phyloP scores from a whole-genome alignment of 2,797 vertebrate genomes.

The Typhlichthys subterraneus region DNA sequence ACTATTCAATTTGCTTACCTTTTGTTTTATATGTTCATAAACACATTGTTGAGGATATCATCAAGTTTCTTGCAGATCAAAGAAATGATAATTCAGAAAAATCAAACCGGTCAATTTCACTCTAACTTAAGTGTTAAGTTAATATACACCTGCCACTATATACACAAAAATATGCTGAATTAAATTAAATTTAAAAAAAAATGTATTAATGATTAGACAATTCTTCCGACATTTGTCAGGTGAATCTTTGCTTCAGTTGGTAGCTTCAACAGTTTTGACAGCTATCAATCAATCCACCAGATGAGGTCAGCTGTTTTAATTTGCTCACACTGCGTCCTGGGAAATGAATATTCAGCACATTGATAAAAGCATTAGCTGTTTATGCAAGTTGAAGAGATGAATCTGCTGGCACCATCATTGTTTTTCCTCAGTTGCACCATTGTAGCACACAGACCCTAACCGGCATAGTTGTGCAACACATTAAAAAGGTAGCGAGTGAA shows the following conservation, averaged over 20 bases:
- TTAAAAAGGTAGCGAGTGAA: conserved; percentile 17
- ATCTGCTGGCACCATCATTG: conserved; percentile 49
- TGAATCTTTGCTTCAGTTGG: conserved; percentile 54
- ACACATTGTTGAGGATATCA: too few relatives aligned
- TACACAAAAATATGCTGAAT: neutral
- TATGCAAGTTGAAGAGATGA: conserved; percentile 51
- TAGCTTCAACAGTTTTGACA: conserved; percentile 56
- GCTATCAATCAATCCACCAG: conserved; percentile 62
- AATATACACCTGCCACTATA: neutral
- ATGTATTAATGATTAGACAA: neutral
- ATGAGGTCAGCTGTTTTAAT: conserved; percentile 65
- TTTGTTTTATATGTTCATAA: too few relatives aligned
- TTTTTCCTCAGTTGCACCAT: conserved; percentile 13
- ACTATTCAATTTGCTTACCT: too few relatives aligned
- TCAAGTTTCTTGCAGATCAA: too few relatives aligned
- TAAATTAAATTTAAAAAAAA: neutral
- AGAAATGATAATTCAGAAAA: too few relatives aligned
- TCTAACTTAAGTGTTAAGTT: neutral
- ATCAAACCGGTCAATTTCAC: too few relatives aligned
- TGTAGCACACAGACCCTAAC: conserved; percentile 3
- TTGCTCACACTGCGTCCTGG: conserved; percentile 48
- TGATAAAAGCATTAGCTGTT: conserved; percentile 57
- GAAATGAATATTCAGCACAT: conserved; percentile 71
- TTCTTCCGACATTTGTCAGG: conserved; percentile 34
- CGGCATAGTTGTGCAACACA: conserved; percentile 3